Base-by-base conservation (phyloP, 2,797 vertebrate genomes). In the Leucoraja ocellata region DNA sequence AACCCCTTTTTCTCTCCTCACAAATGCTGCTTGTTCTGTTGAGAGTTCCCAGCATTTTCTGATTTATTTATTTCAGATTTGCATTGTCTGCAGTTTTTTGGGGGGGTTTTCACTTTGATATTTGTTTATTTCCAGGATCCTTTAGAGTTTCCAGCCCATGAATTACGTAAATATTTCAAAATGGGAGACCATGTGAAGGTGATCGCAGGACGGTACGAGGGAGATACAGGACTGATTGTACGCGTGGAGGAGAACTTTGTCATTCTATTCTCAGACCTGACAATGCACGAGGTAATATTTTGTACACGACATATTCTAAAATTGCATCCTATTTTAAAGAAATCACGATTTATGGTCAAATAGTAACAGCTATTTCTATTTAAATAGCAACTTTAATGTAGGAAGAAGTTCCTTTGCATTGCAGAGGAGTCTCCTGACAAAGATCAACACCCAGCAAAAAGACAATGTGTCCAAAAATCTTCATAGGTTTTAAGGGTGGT, bases 171-270 rank as follows among this genome's bases (percentile, higher is more conserved):
- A 0, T 99, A 99, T 28, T 99, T 99, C 96, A 96, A 97, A 28
- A 99, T 99, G 98, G 98, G 98, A 0, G 98, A 99, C 95, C 98
- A 99, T 0, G 98, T 99, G 92, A 99, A 99, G 94, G 98, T 99
- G 94, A 99, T 99, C 0, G 98, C 98, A 0, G 98, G 98, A 0
- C 96, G 98, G 0, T 99, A 98, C 0, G 98, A 99, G 93, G 98
- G 98, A 0, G 98, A 99, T 96, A 99, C 98, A 0, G 98, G 98
- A 0, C 97, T 99, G 71, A 98, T 99, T 7, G 98, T 99, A 78
- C 94, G 98, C 0, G 98, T 99, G 94, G 98, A 99, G 94, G 98
- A 99, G 94, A 99, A 98, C 95, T 99, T 99, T 0, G 98, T 99
- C 93, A 99, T 99, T 95, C 97, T 99, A 0, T 99, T 99, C 95